Percentiles rank a stretch among this genome's conserved stretches.
These are phyloP conservation scores for Crotalus viridis DNA, from an alignment of 2,113 vertebrate species.

Conservation along the genomic window DNA sequence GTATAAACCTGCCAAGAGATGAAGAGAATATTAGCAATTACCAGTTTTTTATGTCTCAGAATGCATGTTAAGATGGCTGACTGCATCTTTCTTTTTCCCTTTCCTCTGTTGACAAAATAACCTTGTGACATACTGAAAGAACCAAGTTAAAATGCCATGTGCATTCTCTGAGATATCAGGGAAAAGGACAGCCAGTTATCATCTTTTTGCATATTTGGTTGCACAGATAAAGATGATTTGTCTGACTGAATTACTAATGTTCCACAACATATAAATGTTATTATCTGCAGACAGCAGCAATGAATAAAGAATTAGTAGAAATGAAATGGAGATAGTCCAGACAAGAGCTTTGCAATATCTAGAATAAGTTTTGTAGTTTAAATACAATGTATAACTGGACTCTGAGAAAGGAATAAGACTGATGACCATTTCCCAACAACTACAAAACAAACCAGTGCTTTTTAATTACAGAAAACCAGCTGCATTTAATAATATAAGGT, in stretches of 20 bases:
- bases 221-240: neutral
- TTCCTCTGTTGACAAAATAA: neutral
- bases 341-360: neutral
- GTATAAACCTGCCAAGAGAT: neutral
- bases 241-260: neutral
- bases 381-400: constrained; percentile 16
- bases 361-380: neutral
- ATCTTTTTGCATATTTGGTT: neutral
- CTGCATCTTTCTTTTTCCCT: neutral
- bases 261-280: neutral
- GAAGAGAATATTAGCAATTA: neutral
- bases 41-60: neutral
- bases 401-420: neutral
- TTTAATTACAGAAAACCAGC: neutral
- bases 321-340: neutral
- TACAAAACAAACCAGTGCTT: neutral
- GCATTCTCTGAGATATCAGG: neutral
- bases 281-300: neutral
- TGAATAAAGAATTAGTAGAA: neutral
- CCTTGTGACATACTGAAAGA: neutral
- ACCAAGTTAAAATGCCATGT: neutral
- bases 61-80: neutral
- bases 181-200: neutral
- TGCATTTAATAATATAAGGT: constrained; percentile 1
- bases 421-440: constrained; percentile 2